Evolutionary conservation across 2,113 vertebrate genomes (phyloP).

Genomic region (Rhinogobius similis): DNA sequence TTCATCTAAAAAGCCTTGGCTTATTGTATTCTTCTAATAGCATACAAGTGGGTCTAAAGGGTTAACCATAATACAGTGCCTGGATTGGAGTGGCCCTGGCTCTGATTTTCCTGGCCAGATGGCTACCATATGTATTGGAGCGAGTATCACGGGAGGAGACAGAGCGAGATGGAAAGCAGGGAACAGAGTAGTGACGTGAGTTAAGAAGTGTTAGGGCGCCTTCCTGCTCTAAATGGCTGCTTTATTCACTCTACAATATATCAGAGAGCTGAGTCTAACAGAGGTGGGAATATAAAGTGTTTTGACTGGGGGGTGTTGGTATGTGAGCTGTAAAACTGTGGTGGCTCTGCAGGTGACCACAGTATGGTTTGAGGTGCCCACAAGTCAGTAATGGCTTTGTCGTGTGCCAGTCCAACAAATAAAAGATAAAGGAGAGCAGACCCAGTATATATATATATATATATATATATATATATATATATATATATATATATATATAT

Average conservation of each 20-base stretch:
- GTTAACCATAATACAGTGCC: conserved; percentile 65
- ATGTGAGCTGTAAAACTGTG: conserved; percentile 18
- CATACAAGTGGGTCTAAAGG: conserved; percentile 26
- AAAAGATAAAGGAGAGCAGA: conserved; percentile 5
- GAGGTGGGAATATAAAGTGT: conserved; percentile 27
- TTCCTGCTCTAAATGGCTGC: conserved; percentile 31
- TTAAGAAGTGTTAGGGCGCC: conserved; percentile 30
- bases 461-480: too few relatives aligned
- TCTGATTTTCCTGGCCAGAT: conserved; percentile 73
- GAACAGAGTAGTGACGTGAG: conserved; percentile 49
- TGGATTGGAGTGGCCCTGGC: conserved; percentile 49
- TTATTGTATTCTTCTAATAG: not conserved
- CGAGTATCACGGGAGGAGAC: conserved; percentile 48
- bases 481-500: too few relatives aligned
- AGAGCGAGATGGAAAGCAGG: conserved; percentile 43
- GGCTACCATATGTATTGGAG: conserved; percentile 76
- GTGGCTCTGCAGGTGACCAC: conserved; percentile 57
- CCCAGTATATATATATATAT: too few relatives aligned
- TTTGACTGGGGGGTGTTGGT: conserved; percentile 11
- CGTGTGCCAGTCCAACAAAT: conserved; percentile 32
- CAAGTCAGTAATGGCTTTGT: conserved; percentile 60
- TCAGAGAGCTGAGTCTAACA: conserved; percentile 10
- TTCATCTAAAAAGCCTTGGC: not conserved
- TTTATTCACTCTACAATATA: conserved; percentile 22
- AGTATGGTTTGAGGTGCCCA: conserved; percentile 46